Percentiles rank a stretch among this genome's conserved stretches.
Evolutionary conservation across 2,797 vertebrate species (phyloP).

Genomic region (Buphagus erythrorhynchus): DNA sequence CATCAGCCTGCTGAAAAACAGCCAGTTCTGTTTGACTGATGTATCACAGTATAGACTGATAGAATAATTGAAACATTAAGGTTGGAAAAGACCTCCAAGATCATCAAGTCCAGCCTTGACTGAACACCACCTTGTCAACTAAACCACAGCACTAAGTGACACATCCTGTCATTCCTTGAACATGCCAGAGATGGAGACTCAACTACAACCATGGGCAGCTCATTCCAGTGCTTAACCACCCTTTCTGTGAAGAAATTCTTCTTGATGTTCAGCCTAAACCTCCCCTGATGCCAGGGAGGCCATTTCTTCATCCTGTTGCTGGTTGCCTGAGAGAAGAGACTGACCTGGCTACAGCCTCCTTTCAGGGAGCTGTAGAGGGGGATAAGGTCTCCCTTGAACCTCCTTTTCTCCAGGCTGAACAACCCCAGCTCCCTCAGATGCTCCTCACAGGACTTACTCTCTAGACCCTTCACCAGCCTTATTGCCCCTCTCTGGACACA

Average conservation of each 20-base stretch:
- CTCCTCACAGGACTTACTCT: neutral
- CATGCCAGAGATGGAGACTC: neutral
- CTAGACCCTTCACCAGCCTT: neutral
- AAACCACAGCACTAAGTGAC: neutral
- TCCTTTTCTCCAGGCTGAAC: neutral
- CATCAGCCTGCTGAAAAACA: neutral
- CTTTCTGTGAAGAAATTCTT: neutral
- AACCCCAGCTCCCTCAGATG: neutral
- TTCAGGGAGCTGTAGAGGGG: accelerated
- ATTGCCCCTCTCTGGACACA: neutral
- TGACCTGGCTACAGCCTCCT: neutral
- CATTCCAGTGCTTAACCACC: neutral
- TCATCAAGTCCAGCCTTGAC: neutral
- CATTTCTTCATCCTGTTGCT: neutral
- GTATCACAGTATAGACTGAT: neutral
- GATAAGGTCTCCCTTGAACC: accelerated
- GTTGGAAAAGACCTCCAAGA: neutral
- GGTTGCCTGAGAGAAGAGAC: neutral
- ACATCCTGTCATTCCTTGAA: accelerated
- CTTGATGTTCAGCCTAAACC: neutral
- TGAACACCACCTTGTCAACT: neutral
- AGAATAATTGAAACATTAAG: neutral
- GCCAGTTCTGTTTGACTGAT: neutral
- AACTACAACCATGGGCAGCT: neutral
- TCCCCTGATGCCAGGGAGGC: neutral